These are phyloP conservation scores for Phalangium opilio DNA, from an alignment of 2,888 invertebrate species.

Conservation along the genomic window DNA sequence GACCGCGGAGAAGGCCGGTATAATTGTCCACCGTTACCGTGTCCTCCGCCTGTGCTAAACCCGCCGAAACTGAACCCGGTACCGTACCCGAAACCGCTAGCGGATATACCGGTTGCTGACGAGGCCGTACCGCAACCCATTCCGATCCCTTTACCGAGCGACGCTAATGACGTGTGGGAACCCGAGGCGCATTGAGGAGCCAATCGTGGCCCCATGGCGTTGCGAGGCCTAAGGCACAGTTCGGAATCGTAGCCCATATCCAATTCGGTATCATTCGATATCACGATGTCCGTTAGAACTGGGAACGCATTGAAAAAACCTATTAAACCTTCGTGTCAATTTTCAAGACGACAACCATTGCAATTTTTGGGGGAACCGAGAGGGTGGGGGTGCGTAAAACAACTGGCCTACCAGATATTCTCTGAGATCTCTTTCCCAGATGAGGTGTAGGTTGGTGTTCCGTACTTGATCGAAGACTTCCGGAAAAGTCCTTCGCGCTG, in stretches of 20 bases:
- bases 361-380: too few relatives aligned
- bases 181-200: constrained; percentile 20
- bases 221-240: constrained; percentile 13
- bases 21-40: constrained; percentile 12
- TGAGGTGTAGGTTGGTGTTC: constrained; percentile 18
- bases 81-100: too few relatives aligned
- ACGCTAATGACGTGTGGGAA: constrained; percentile 16
- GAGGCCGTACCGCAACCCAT: too few relatives aligned
- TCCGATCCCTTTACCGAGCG: constrained; percentile 6
- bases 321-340: too few relatives aligned
- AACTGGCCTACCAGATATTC: constrained; percentile 18
- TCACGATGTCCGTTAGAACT: neutral
- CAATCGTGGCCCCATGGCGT: constrained; percentile 16
- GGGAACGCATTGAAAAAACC: neutral
- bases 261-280: constrained; percentile 7
- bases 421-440: constrained; percentile 16
- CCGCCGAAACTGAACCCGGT: too few relatives aligned
- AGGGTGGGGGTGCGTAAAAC: too few relatives aligned
- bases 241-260: constrained; percentile 14
- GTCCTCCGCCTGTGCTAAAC: constrained; percentile 1
- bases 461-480: constrained; percentile 12
- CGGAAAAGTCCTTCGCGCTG: constrained; percentile 2
- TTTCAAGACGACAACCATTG: too few relatives aligned
- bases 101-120: too few relatives aligned
- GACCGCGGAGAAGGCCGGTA: constrained; percentile 17